Conservation (phyloP, 1,140 invertebrate genomes). For the Leptinotarsa undecemlineata region DNA sequence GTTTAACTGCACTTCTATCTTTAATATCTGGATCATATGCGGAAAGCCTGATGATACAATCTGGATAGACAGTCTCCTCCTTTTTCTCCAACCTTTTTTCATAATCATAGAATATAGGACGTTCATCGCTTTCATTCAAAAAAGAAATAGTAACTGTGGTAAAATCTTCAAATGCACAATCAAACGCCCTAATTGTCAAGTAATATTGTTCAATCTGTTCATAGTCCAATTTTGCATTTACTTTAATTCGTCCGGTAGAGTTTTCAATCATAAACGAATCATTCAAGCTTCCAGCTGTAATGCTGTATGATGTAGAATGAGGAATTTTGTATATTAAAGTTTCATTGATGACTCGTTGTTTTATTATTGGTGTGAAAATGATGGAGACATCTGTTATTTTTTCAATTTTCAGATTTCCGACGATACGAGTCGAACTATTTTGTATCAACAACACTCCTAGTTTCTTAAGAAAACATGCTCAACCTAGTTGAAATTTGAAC, state of each 20-base stretch:
- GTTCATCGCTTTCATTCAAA: slow-evolving; percentile 82
- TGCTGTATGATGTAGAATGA: slow-evolving; percentile 77
- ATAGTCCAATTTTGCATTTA: slow-evolving; percentile 79
- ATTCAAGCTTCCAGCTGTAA: slow-evolving; percentile 75
- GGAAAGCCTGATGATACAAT: slow-evolving; percentile 68
- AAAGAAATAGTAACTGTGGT: slow-evolving; percentile 78
- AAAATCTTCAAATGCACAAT: slow-evolving; percentile 75
- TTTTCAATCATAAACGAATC: slow-evolving; percentile 79
- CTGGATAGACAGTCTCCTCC: slow-evolving; percentile 68
- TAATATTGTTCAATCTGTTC: slow-evolving; percentile 80
- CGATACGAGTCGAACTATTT: too few relatives aligned
- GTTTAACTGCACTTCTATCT: slow-evolving; percentile 71
- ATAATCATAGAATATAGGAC: slow-evolving; percentile 71
- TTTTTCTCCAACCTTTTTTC: slow-evolving; percentile 70
- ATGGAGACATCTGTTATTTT: too few relatives aligned
- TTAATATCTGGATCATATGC: slow-evolving; percentile 86
- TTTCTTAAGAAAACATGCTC: too few relatives aligned
- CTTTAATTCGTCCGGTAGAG: slow-evolving; percentile 78
- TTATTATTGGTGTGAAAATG: too few relatives aligned
- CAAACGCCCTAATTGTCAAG: slow-evolving; percentile 75
- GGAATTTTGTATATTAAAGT: too few relatives aligned
- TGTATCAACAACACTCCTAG: too few relatives aligned
- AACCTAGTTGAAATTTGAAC: too few relatives aligned
- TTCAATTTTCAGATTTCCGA: too few relatives aligned
- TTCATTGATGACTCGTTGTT: too few relatives aligned